Evolutionary conservation across 2,888 invertebrate species (phyloP), one percentile per base, ranked within the genome.

Genomic region (Molorchus minor): DNA sequence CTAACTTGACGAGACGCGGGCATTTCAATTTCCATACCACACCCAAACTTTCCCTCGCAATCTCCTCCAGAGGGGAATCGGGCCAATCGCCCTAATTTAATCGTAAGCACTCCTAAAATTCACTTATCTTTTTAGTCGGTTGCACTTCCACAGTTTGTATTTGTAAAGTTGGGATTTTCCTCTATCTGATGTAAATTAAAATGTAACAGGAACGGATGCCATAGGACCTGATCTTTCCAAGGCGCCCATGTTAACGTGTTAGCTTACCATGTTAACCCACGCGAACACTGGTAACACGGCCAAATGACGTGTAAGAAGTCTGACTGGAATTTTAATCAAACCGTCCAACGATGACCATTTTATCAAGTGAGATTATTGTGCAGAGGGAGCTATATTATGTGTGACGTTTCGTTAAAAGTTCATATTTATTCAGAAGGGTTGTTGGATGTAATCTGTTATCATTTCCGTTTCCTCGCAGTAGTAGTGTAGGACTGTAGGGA

Each of bases 281-380:
- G 68, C 66, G 69, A 68, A 67, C 65, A 64, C 58, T 62, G 66
- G 59, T 81, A 80, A 81, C 77, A 71, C 78, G 78, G 71, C 71
- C 78, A 80, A 81, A 81, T 81, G 81, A 80, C 76, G 77, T 80
- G 80, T 77, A 74, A 79, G 79, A 78, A 77, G 75, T 62, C 60
- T 61, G 71, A 68, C 68, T 68, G 57, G 73, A 72, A 73, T 73
- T 67, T 63, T 67, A 73, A 73, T 71, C 63, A 67, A 60, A 46
- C 56, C 53, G 56, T 56, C 47, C 20, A 45, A 30, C 57, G 58
- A 61, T 63, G 65, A 65, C 65, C 65, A 56, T 38, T 38, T 45
- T 54, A 55, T 46, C 45, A n/a, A 29, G 40, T 38, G 1, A 29
- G 46, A 40, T 21, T 55, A 40, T 55, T 44, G 41, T 20, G 43